Evolutionary conservation across 2,113 vertebrate genomes (phyloP).

Genomic region (Odocoileus virginianus): DNA sequence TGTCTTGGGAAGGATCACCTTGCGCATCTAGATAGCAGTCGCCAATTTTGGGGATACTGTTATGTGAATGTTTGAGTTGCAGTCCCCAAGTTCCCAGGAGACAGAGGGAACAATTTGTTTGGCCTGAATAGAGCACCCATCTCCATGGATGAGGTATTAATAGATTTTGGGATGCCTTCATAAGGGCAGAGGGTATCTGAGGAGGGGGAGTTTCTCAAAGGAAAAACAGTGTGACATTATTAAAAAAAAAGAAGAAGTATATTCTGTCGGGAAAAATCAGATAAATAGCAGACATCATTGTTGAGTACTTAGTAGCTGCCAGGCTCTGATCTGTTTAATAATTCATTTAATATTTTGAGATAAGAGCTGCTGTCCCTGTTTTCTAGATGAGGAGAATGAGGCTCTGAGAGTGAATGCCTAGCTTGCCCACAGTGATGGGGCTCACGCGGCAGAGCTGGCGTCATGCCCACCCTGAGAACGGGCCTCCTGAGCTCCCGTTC

Average conservation of each 20-base stretch:
- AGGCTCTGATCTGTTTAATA: background rate
- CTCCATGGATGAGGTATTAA: background rate
- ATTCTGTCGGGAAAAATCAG: background rate
- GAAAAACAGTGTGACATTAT: background rate
- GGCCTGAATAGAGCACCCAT: background rate
- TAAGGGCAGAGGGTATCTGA: background rate
- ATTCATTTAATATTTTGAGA: background rate
- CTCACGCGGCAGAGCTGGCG: background rate
- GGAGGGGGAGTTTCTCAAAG: background rate
- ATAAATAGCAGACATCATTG: background rate
- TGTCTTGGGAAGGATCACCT: background rate
- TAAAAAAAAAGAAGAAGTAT: background rate
- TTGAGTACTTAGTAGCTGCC: background rate
- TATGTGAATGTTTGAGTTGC: background rate
- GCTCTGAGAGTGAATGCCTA: background rate
- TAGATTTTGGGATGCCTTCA: background rate
- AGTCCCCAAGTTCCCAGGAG: background rate
- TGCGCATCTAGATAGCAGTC: background rate
- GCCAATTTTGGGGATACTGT: background rate
- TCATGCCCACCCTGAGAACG: accelerated
- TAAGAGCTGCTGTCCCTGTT: background rate
- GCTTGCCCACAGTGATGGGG: background rate
- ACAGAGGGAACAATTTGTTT: background rate
- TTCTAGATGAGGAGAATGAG: background rate
- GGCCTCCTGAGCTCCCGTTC: background rate